These are phyloP conservation scores for Diadumene lineata DNA, from an alignment of 92 coral and sea anemone species.

Conservation along the genomic window DNA sequence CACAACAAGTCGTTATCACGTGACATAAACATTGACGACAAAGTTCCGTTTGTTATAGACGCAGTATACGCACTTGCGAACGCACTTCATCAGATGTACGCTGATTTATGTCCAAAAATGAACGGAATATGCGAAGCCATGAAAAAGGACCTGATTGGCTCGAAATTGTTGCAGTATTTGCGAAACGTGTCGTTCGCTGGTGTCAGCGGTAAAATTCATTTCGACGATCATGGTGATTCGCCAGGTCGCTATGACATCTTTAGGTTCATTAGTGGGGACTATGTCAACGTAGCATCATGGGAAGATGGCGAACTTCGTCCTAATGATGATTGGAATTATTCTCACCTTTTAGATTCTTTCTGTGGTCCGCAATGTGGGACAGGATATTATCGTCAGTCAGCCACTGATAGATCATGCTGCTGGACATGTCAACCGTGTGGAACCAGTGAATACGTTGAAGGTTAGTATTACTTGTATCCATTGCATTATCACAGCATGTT, in stretches of 20 bases:
- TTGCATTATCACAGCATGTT: too few species aligned
- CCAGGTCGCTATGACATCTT: constrained; percentile 80
- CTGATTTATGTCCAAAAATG: constrained; percentile 60
- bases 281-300: constrained; percentile 68
- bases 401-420: constrained; percentile 71
- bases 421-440: constrained; percentile 72
- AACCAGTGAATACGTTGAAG: constrained; percentile 66
- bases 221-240: constrained; percentile 78
- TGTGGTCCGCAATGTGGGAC: constrained; percentile 67
- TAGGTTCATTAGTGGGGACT: constrained; percentile 53
- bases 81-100: constrained; percentile 70
- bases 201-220: constrained; percentile 60
- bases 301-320: constrained; percentile 42
- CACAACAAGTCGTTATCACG: constrained; percentile 20
- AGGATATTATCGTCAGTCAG: constrained; percentile 51
- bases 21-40: constrained; percentile 66
- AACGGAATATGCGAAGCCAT: constrained; percentile 63
- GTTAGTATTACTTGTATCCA: constrained; percentile 17
- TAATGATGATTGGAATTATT: neutral
- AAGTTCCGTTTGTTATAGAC: constrained; percentile 90
- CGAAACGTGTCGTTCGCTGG: constrained; percentile 64
- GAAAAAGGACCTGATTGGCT: constrained; percentile 46
- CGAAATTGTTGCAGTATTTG: constrained; percentile 43
- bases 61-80: constrained; percentile 90
- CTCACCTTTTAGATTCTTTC: constrained; percentile 30